Base-by-base conservation (phyloP, 2,113 vertebrate species). In the Alces alces region DNA sequence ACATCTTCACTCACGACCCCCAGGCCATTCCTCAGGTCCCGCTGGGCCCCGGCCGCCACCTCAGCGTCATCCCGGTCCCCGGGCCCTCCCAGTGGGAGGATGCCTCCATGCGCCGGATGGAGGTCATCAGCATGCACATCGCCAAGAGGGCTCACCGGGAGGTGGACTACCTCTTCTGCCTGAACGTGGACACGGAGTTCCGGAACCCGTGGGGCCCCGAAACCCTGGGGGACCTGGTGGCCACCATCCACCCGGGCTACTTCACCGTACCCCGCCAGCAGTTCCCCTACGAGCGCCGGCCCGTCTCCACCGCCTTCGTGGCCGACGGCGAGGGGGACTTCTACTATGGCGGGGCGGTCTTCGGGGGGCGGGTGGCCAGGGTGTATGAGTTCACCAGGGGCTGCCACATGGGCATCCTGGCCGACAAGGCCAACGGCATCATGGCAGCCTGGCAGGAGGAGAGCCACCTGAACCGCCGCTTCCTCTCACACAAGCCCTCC, bases 391-490 rank as follows among this genome's bases (percentile, higher is more conserved):
- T 99, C 7, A 98, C 99, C 90, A 97, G 47, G 78, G 96, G 84
- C 79, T 99, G 99, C 96, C 98, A 98, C 90, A 80, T 78, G 96
- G 96, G 97, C 91, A 98, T 99, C 36, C 97, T 99, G 97, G 95
- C 88, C 0, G 99, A 99, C 64, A 98, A 99, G 83, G 98, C 97
- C 92, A 98, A 98, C 0, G 97, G 97, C 86, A 96, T 99, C 33
- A 96, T 99, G 98, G 99, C 99, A 0, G 98, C 96, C 86, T 99
- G 99, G 99, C 99, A 99, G 95, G 99, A 99, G 90, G 99, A 99
- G 97, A 99, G 99, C 30, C 99, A 99, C 95, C 98, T 99, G 83
- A 99, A 99, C 94, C 98, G 98, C 76, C 98, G 96, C 92, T 98
- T 99, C 92, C 95, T 99, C 80, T 97, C 97, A 8, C 98, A 98